Evolutionary conservation across 2,113 vertebrate species (phyloP).

Genomic region (Takifugu flavidus): DNA sequence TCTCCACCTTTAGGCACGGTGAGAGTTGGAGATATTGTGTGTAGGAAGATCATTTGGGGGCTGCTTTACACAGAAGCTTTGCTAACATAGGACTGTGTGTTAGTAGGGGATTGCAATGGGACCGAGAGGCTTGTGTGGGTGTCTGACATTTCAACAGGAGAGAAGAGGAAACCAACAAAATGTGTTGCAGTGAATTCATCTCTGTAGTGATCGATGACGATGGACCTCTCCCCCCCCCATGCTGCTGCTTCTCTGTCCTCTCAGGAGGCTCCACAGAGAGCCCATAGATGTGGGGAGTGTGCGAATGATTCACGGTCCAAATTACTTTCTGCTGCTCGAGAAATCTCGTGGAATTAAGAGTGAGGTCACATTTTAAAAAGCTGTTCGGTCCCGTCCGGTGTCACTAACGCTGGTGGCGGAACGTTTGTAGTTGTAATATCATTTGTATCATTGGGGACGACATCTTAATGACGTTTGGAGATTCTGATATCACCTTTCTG

Average conservation of each 20-base stretch:
- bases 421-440: too few species aligned
- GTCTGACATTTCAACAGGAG: conserved; percentile 54
- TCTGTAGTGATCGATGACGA: conserved; percentile 33
- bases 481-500: too few species aligned
- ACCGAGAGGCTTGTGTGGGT: conserved; percentile 38
- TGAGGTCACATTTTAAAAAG: too few species aligned
- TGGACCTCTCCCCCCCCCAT: not conserved
- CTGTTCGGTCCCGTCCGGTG: too few species aligned
- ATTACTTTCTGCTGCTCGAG: too few species aligned
- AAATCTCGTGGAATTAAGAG: not conserved
- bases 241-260: conserved; percentile 6
- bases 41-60: conserved; percentile 50
- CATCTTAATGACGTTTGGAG: too few species aligned
- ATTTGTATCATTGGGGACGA: too few species aligned
- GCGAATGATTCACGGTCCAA: conserved; percentile 11
- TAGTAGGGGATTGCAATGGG: not conserved
- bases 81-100: conserved; percentile 11
- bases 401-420: too few species aligned
- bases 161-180: conserved; percentile 29
- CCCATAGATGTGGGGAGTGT: conserved; percentile 4
- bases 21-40: conserved; percentile 30
- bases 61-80: conserved; percentile 31
- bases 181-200: conserved; percentile 26
- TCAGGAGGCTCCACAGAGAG: conserved; percentile 9
- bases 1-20: conserved; percentile 19